phyloP scores from a whole-genome alignment of 2,888 invertebrate genomes.

The Dysmachus trigonus region DNA sequence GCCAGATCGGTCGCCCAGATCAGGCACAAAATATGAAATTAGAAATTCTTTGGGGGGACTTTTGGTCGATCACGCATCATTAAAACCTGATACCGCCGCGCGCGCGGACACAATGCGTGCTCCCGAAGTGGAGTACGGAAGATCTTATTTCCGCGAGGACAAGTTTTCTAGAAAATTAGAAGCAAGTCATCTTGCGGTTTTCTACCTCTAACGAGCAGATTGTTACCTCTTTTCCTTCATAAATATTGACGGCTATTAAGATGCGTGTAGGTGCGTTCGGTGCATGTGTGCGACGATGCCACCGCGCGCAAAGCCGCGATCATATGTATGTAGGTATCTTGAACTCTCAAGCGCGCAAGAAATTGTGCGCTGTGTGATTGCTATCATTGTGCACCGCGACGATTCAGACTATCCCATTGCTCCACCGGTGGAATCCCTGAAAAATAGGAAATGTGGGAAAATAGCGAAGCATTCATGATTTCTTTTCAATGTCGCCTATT shows the following conservation, averaged over 20 bases:
- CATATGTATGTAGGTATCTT: neutral
- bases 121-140: conserved; percentile 25
- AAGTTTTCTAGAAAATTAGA: conserved; percentile 41
- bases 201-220: conserved; percentile 35
- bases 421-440: conserved; percentile 35
- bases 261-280: conserved; percentile 39
- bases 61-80: conserved; percentile 33
- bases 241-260: conserved; percentile 36
- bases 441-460: conserved; percentile 43
- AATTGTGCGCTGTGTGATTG: conserved; percentile 8
- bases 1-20: neutral
- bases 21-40: conserved; percentile 15
- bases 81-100: conserved; percentile 27
- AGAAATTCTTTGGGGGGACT: conserved; percentile 6
- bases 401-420: conserved; percentile 5
- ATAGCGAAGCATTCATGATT: conserved; percentile 15
- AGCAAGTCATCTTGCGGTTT: conserved; percentile 41
- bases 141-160: conserved; percentile 36
- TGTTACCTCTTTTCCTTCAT: conserved; percentile 25
- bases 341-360: neutral
- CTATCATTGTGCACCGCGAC: conserved; percentile 21
- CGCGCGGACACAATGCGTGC: neutral
- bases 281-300: neutral
- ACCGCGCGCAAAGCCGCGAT: neutral
- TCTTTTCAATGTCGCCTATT: conserved; percentile 42